Percentiles rank a stretch among this genome's conserved stretches.
These are phyloP conservation scores for Dynastes maya DNA, from an alignment of 2,888 invertebrate genomes.

Conservation along the genomic window DNA sequence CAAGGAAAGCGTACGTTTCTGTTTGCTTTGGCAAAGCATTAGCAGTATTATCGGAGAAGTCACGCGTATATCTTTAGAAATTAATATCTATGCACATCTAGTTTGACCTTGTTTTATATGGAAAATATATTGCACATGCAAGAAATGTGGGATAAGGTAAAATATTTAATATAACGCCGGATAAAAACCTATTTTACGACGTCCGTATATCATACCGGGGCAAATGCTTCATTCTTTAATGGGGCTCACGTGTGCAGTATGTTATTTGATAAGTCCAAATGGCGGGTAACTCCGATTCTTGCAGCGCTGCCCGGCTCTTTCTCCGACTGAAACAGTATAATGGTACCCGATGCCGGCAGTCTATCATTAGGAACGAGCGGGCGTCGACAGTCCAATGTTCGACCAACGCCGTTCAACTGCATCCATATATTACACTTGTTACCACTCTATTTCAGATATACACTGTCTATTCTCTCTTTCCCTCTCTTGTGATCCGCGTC, in stretches of 20 bases:
- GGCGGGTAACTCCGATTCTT: conserved; percentile 35
- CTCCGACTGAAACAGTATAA: conserved; percentile 33
- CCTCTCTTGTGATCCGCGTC: conserved; percentile 2
- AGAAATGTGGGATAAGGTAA: conserved; percentile 34
- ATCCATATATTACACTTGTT: conserved; percentile 62
- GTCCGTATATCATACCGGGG: conserved; percentile 30
- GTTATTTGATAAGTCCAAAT: conserved; percentile 48
- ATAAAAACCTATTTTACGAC: conserved; percentile 39
- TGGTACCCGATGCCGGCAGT: conserved; percentile 40
- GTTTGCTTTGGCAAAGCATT: no score
- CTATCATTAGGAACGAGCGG: conserved; percentile 42
- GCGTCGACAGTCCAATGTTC: conserved; percentile 47
- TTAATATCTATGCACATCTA: conserved; percentile 13
- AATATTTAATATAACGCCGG: conserved; percentile 41
- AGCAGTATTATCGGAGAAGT: no score
- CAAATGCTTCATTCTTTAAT: conserved; percentile 44
- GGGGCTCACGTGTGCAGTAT: conserved; percentile 49
- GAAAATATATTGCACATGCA: background rate
- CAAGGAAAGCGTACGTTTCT: no score
- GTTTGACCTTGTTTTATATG: conserved; percentile 11
- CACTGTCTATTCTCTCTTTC: conserved; percentile 25
- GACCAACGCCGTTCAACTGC: conserved; percentile 49
- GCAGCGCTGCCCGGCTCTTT: conserved; percentile 22
- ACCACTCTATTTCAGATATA: conserved; percentile 60
- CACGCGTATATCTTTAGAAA: background rate